Conservation (phyloP, 1,140 invertebrate species). For the Phenacoccus solenopsis region DNA sequence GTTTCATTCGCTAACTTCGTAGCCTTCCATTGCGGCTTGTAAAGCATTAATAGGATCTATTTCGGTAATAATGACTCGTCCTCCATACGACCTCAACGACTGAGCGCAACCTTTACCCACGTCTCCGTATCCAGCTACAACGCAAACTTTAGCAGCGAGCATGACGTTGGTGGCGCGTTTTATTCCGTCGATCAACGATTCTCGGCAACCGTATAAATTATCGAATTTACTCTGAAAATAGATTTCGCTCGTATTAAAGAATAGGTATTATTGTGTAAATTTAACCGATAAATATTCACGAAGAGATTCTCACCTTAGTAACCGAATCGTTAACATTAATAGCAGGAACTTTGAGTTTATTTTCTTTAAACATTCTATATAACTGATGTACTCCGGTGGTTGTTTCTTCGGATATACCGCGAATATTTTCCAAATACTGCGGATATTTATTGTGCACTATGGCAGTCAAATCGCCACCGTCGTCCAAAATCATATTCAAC, state of each 20-base stretch:
- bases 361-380: conserved; percentile 87
- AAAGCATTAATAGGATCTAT: conserved; percentile 99
- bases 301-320: conserved; percentile 66
- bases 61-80: conserved; percentile 92
- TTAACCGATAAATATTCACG: background rate
- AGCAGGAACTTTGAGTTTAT: conserved; percentile 78
- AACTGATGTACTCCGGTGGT: conserved; percentile 98
- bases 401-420: conserved; percentile 94
- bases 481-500: conserved; percentile 96
- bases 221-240: conserved; percentile 89
- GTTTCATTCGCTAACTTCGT: conserved; percentile 42
- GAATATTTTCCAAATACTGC: conserved; percentile 68
- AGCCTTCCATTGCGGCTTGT: conserved; percentile 97
- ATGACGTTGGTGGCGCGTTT: conserved; percentile 98
- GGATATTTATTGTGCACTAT: conserved; percentile 88
- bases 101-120: conserved; percentile 98
- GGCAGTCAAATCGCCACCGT: conserved; percentile 97
- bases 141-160: conserved; percentile 96
- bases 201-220: conserved; percentile 81
- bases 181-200: conserved; percentile 96
- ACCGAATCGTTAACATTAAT: conserved; percentile 99
- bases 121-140: conserved; percentile 97
- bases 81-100: conserved; percentile 86
- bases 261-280: conserved; percentile 6
- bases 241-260: conserved; percentile 8